Base-by-base conservation (phyloP, 2,888 invertebrate species). In the Coecobrya sp. region DNA sequence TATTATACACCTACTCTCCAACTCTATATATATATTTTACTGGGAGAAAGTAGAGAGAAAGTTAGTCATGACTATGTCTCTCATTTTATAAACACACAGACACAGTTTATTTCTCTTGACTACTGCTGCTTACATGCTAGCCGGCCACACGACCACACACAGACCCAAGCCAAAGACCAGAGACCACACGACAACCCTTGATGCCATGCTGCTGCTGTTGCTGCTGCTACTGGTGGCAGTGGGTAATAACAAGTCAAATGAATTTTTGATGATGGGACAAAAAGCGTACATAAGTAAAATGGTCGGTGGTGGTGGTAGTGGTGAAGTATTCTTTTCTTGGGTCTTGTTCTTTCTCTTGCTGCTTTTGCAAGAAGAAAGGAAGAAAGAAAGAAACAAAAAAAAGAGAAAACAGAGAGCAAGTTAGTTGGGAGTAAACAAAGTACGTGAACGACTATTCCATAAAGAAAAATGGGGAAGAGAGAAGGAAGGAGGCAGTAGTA, bases 191-290 rank as follows among this genome's bases (percentile, higher is more conserved):
- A 42, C 45, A 79, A 68, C 68, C 30, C 5, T 68, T 8, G 30
- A 62, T 62, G 22, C 62, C n/a, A 11, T 62, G 62, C 25, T 62
- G 22, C 55, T 62, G 11, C 62, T 25, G 19, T 19, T 59, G 3
- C 55, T 59, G 4, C 55, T 59, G 4, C 13, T 59, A n/a, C 13
- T 59, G 19, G 1, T 59, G 4, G 49, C 59, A 19, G 13, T 59
- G 25, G 19, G 62, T 25, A 82, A 82, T 82, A 84, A 89, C 84
- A 89, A 84, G 70, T 89, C 68, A 89, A 89, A 73, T 84, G 89
- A 89, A 89, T 89, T 89, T 84, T 89, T 89, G 84, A 89, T 89
- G 89, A 79, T 59, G 19, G 70, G 52, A 85, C 68, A 85, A 85
- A 85, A 45, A 85, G 65, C 27, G 13, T 49, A 85, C 85, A 85